phyloP scores from a whole-genome alignment of 2,888 invertebrate genomes.

The Sycophila texana region DNA sequence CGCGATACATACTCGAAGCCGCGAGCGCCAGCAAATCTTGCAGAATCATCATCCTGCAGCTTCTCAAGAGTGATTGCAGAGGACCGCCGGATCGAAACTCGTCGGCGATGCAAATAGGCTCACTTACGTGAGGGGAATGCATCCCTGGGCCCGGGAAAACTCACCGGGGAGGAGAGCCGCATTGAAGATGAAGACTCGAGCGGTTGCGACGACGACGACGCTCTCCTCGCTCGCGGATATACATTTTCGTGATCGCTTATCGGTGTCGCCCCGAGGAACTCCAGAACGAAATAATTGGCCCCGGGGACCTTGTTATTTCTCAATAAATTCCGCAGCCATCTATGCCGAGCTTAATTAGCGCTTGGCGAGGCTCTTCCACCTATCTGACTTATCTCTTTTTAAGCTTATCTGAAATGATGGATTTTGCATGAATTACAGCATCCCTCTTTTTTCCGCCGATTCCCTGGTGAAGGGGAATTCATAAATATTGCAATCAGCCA shows the following conservation, averaged over 20 bases:
- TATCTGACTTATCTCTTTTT: too few species aligned
- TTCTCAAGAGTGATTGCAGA: constrained; percentile 50
- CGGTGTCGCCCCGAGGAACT: neutral
- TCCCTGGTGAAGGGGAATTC: neutral
- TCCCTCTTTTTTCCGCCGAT: neutral
- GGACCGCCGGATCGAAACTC: constrained; percentile 44
- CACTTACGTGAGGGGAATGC: constrained; percentile 55
- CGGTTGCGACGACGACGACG: neutral
- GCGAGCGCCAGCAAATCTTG: constrained; percentile 29
- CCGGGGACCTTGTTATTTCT: neutral
- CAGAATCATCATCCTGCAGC: constrained; percentile 48
- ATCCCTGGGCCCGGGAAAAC: constrained; percentile 26
- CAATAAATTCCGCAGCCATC: too few species aligned
- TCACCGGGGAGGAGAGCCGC: neutral
- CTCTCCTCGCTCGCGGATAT: neutral
- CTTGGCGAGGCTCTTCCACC: too few species aligned
- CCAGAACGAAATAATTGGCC: neutral
- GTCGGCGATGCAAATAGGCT: constrained; percentile 53
- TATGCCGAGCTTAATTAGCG: too few species aligned
- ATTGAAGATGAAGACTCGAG: neutral
- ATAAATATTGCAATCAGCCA: constrained; percentile 45
- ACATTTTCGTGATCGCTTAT: constrained; percentile 31
- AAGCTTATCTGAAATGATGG: too few species aligned
- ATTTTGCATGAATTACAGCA: too few species aligned
- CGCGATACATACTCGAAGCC: constrained; percentile 6